A percentile compares a stretch with the other conserved stretches of the same genome.
Conservation (phyloP, 2,797 vertebrate species). For the Pelodytes ibericus region DNA sequence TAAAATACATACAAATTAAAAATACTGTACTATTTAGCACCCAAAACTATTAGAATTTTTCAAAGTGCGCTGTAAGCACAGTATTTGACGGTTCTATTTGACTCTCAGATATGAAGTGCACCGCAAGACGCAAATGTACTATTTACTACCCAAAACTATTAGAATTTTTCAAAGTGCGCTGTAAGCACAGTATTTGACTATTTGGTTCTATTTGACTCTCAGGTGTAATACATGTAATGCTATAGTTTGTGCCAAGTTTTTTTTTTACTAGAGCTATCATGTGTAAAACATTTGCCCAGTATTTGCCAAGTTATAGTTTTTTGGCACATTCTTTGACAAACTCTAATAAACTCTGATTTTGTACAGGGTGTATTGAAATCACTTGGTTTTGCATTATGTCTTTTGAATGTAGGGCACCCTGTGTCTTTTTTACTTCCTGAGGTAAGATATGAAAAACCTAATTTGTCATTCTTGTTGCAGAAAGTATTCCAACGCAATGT, state of each 20-base stretch:
- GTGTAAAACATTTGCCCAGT: background rate
- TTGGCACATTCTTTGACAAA: background rate
- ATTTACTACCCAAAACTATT: too few relatives aligned
- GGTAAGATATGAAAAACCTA: background rate
- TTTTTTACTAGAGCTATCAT: background rate
- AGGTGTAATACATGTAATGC: too few relatives aligned
- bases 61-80: too few relatives aligned
- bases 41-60: too few relatives aligned
- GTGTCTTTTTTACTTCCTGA: background rate
- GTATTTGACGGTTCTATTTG: too few relatives aligned
- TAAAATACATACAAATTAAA: too few relatives aligned
- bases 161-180: too few relatives aligned
- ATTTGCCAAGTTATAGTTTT: background rate
- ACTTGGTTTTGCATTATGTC: background rate
- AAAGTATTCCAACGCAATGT: background rate
- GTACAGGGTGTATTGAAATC: background rate
- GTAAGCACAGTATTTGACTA: too few relatives aligned
- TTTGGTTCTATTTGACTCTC: too few relatives aligned
- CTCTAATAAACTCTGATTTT: background rate
- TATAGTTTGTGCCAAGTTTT: background rate
- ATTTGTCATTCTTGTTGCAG: slow-evolving; percentile 2
- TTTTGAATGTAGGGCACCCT: background rate
- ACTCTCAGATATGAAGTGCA: too few relatives aligned
- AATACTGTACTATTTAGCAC: too few relatives aligned
- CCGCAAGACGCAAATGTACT: too few relatives aligned